These are phyloP conservation scores for Mirounga angustirostris DNA, from an alignment of 2,113 vertebrate genomes.

Conservation along the genomic window DNA sequence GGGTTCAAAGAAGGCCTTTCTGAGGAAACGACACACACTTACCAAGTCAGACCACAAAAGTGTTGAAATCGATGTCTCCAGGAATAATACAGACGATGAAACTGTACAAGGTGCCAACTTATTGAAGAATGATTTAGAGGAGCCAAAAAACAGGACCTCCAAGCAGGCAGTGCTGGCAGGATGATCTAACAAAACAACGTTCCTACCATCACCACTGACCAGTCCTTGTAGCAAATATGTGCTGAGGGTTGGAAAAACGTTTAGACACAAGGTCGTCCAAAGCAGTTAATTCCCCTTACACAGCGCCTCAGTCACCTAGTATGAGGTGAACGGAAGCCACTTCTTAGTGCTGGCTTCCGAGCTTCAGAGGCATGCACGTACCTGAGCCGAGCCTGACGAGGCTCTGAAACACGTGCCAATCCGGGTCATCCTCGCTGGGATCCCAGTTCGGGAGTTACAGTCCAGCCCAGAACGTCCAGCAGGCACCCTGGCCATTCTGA, in stretches of 20 bases:
- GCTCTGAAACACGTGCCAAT: neutral
- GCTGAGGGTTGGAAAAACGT: neutral
- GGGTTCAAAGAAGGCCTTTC: neutral
- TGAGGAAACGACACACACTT: neutral
- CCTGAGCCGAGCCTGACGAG: neutral
- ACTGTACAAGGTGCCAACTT: neutral
- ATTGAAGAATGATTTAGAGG: neutral
- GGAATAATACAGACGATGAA: neutral
- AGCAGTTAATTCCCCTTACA: neutral
- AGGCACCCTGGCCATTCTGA: neutral
- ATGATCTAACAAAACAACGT: neutral
- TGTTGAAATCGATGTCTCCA: neutral
- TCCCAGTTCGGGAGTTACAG: neutral
- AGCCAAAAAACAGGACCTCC: neutral
- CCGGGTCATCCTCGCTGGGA: fast-evolving
- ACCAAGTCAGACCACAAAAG: conserved; percentile 28
- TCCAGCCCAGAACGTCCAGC: neutral
- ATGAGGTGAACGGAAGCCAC: neutral
- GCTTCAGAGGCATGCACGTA: neutral
- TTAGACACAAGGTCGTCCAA: neutral
- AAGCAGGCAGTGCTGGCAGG: neutral
- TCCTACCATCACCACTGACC: neutral
- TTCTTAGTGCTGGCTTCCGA: neutral
- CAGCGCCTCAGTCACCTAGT: neutral
- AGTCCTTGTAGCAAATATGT: neutral